phyloP scores from a whole-genome alignment of 1,140 invertebrate species.

The Heliconius melpomene region DNA sequence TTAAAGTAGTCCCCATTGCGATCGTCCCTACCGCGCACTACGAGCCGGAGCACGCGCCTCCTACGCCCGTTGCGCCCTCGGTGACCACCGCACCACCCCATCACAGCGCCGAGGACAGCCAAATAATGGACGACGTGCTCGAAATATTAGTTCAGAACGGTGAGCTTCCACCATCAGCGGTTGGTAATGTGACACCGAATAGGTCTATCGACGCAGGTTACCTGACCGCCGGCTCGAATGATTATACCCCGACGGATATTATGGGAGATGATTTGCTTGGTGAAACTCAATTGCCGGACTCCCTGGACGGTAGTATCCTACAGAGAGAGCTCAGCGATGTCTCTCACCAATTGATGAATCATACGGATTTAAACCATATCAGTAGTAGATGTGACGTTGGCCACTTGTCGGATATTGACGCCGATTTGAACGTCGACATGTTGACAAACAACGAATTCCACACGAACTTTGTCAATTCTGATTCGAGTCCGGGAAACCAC shows the following conservation, averaged over 20 bases:
- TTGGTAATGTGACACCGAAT: conserved; percentile 53
- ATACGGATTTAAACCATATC: conserved; percentile 58
- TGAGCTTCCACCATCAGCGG: conserved; percentile 93
- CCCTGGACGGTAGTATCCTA: conserved; percentile 63
- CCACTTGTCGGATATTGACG: conserved; percentile 53
- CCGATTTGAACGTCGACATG: conserved; percentile 61
- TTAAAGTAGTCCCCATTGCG: conserved; percentile 78
- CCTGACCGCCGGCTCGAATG: conserved; percentile 47
- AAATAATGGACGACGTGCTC: conserved; percentile 96
- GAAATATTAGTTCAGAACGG: conserved; percentile 97
- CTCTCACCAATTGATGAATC: conserved; percentile 69
- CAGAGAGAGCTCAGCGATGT: conserved; percentile 72
- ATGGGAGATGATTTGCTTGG: conserved; percentile 63
- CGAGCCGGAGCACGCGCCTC: conserved; percentile 77
- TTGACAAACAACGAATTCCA: conserved; percentile 64
- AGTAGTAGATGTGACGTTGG: conserved; percentile 50
- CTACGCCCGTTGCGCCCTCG: conserved; percentile 71
- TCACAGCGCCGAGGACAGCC: conserved; percentile 73
- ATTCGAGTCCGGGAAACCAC: conserved; percentile 55
- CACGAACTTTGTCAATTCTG: conserved; percentile 55
- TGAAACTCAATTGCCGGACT: conserved; percentile 58
- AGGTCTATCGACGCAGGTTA: conserved; percentile 53
- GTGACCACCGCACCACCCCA: conserved; percentile 69
- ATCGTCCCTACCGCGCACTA: conserved; percentile 69
- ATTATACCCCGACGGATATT: conserved; percentile 63